Conservation (phyloP, 2,797 vertebrate genomes). For the Selene dorsalis region DNA sequence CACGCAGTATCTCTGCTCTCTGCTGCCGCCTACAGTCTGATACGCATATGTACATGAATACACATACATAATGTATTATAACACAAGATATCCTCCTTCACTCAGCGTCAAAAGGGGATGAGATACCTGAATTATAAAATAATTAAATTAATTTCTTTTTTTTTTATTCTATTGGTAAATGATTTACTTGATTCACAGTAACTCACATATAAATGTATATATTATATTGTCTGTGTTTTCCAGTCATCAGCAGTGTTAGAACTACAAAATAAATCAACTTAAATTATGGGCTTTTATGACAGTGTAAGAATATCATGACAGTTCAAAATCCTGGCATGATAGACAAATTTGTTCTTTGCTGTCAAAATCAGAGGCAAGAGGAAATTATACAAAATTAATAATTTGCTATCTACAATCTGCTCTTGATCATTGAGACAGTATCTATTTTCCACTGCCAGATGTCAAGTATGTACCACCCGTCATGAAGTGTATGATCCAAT, state of each 20-base stretch:
- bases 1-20: background rate
- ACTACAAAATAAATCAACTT: background rate
- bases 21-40: constrained; percentile 16
- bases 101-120: too few relatives aligned
- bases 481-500: too few relatives aligned
- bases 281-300: background rate
- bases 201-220: background rate
- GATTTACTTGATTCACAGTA: background rate
- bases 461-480: too few relatives aligned
- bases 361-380: too few relatives aligned
- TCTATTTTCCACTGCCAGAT: too few relatives aligned
- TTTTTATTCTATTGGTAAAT: background rate
- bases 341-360: background rate
- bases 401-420: too few relatives aligned
- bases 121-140: background rate
- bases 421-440: too few relatives aligned
- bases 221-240: background rate
- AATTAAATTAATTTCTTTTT: background rate
- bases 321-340: background rate
- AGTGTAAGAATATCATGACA: background rate
- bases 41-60: background rate
- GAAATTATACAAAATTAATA: too few relatives aligned
- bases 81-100: too few relatives aligned
- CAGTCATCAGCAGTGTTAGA: background rate
- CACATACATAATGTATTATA: too few relatives aligned